A percentile compares a stretch with the other conserved stretches of the same genome.
phyloP scores from a whole-genome alignment of 2,888 invertebrate species.

The Drosophila mercatorum region DNA sequence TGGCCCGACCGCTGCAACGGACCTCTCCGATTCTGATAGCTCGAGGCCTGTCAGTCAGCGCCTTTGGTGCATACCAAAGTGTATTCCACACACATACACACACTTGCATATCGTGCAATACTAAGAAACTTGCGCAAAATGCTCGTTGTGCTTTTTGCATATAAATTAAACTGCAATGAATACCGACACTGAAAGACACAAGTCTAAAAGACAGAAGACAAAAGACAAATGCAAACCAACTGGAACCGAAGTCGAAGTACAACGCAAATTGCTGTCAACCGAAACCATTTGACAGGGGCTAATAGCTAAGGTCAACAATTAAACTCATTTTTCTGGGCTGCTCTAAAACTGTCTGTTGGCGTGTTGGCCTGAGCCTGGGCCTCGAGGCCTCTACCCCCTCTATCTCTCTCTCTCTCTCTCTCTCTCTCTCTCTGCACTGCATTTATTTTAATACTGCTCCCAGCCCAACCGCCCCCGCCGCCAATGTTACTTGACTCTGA shows the following conservation, averaged over 20 bases:
- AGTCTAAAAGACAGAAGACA: slow-evolving; percentile 6
- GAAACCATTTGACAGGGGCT: slow-evolving; percentile 75
- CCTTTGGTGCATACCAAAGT: slow-evolving; percentile 62
- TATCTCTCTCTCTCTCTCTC: not conserved
- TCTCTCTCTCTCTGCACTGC: slow-evolving; percentile 35
- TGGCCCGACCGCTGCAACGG: slow-evolving; percentile 48
- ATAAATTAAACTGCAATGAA: slow-evolving; percentile 62
- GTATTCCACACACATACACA: slow-evolving; percentile 27
- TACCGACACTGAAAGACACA: slow-evolving; percentile 33
- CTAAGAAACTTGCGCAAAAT: slow-evolving; percentile 66
- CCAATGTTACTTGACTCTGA: slow-evolving; percentile 50
- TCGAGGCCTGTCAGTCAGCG: slow-evolving; percentile 65
- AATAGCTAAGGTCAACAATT: slow-evolving; percentile 79
- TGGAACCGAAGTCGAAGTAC: slow-evolving; percentile 3
- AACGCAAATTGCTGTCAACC: slow-evolving; percentile 63
- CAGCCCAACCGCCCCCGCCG: not conserved
- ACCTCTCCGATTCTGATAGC: slow-evolving; percentile 32
- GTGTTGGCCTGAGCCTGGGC: slow-evolving; percentile 1
- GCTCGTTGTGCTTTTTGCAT: slow-evolving; percentile 71
- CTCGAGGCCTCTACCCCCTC: not conserved
- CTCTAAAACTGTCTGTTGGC: slow-evolving; percentile 61
- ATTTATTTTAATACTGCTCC: slow-evolving; percentile 67
- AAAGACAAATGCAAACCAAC: slow-evolving; percentile 2
- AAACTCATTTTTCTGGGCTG: slow-evolving; percentile 65
- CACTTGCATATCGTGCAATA: slow-evolving; percentile 37